phyloP scores from a whole-genome alignment of 1,140 invertebrate genomes.

The Drosophila watanabei region DNA sequence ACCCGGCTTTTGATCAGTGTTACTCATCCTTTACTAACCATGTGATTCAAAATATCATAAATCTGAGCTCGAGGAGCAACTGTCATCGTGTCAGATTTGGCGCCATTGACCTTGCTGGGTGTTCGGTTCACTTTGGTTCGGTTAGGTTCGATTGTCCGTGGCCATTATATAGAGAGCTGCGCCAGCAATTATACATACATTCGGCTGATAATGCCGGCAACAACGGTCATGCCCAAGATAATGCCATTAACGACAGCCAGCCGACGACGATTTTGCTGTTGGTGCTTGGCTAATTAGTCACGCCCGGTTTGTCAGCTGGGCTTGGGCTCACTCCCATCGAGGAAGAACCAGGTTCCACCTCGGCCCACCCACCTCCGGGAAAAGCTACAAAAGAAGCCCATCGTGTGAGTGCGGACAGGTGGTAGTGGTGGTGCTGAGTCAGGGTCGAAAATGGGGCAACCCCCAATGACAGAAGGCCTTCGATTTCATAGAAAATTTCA shows the following conservation, averaged over 20 bases:
- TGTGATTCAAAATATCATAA: slow-evolving; percentile 27
- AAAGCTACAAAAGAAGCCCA: slow-evolving; percentile 2
- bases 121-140: slow-evolving; percentile 19
- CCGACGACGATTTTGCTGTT: neutral
- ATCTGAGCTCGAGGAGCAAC: slow-evolving; percentile 22
- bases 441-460: slow-evolving; percentile 38
- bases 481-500: slow-evolving; percentile 18
- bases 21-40: slow-evolving; percentile 35
- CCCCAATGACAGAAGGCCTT: slow-evolving; percentile 17
- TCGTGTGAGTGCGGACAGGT: slow-evolving; percentile 25
- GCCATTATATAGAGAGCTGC: slow-evolving; percentile 30
- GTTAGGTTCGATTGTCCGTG: slow-evolving; percentile 26
- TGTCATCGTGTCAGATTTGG: slow-evolving; percentile 18
- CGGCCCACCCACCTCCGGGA: slow-evolving; percentile 2
- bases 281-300: slow-evolving; percentile 46
- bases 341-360: neutral
- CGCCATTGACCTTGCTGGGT: slow-evolving; percentile 47
- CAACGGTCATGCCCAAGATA: slow-evolving; percentile 53
- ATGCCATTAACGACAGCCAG: slow-evolving; percentile 54
- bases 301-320: slow-evolving; percentile 32
- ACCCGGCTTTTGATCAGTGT: neutral
- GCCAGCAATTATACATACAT: slow-evolving; percentile 19
- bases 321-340: slow-evolving; percentile 7
- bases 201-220: slow-evolving; percentile 55
- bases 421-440: slow-evolving; percentile 17